Conservation (phyloP, 2,797 vertebrate species). For the Sphaeramia orbicularis region DNA sequence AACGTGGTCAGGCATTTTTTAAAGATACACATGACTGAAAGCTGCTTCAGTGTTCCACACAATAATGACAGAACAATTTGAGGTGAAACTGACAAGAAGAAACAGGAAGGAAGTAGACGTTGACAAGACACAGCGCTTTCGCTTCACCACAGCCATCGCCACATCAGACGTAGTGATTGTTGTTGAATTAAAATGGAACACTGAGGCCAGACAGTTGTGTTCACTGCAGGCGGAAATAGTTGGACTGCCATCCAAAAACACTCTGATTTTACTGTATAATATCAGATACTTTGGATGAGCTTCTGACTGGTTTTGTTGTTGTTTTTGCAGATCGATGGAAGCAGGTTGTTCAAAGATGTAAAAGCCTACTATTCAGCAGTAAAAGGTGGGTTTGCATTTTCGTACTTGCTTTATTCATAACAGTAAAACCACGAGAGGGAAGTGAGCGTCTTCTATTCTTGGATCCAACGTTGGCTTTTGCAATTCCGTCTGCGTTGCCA, state of each 20-base stretch:
- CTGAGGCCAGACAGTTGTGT: neutral
- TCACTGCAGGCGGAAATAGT: no score
- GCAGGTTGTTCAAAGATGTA: constrained; percentile 91
- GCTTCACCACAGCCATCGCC: constrained; percentile 32
- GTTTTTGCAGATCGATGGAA: constrained; percentile 87
- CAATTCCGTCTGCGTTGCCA: constrained; percentile 49
- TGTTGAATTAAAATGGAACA: neutral
- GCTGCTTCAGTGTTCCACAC: neutral
- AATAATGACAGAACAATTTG: neutral
- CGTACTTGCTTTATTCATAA: neutral
- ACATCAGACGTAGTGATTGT: constrained; percentile 24
- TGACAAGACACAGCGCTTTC: constrained; percentile 49
- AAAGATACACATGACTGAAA: neutral
- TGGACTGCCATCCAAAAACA: neutral
- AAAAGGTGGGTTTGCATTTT: constrained; percentile 85
- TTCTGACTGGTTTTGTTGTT: constrained; percentile 1
- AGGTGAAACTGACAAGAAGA: constrained; percentile 15
- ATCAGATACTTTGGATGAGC: no score
- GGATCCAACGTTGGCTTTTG: constrained; percentile 46
- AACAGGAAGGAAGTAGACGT: constrained; percentile 61
- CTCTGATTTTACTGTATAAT: neutral
- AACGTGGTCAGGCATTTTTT: no score
- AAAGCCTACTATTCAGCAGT: constrained; percentile 89
- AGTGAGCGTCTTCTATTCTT: constrained; percentile 64
- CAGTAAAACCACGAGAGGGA: constrained; percentile 30